A percentile compares a stretch with the other conserved stretches of the same genome.
Evolutionary conservation across 2,113 vertebrate species (phyloP).

Genomic region (Nothoprocta perdicaria): DNA sequence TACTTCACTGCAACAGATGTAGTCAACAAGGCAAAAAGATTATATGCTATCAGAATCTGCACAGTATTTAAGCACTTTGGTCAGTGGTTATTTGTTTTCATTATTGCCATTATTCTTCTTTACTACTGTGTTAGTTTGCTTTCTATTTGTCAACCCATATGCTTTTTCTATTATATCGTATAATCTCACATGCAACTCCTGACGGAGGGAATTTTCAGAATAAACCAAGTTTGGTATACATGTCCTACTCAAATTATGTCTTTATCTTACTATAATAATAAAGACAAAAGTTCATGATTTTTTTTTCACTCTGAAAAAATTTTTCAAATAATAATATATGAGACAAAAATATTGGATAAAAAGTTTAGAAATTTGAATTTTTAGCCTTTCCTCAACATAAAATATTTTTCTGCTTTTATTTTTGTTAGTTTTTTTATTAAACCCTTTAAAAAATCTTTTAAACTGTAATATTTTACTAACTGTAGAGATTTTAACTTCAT

Average conservation of each 20-base stretch:
- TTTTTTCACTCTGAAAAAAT: not conserved
- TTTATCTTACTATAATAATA: not conserved
- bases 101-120: not conserved
- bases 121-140: not conserved
- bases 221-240: not conserved
- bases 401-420: not conserved
- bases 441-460: not conserved
- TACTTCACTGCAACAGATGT: not conserved
- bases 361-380: not conserved
- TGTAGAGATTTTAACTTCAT: not conserved
- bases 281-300: not conserved
- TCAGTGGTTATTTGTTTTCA: not conserved
- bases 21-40: not conserved
- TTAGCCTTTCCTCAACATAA: not conserved
- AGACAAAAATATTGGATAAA: not conserved
- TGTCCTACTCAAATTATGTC: not conserved
- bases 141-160: not conserved
- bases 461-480: not conserved
- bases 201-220: not conserved
- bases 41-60: accelerated
- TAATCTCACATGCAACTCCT: not conserved
- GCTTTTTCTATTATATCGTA: not conserved
- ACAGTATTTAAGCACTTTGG: not conserved
- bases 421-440: not conserved
- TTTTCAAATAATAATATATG: not conserved